Conservation (phyloP, 2,888 invertebrate genomes). For the Tipula lateralis region DNA sequence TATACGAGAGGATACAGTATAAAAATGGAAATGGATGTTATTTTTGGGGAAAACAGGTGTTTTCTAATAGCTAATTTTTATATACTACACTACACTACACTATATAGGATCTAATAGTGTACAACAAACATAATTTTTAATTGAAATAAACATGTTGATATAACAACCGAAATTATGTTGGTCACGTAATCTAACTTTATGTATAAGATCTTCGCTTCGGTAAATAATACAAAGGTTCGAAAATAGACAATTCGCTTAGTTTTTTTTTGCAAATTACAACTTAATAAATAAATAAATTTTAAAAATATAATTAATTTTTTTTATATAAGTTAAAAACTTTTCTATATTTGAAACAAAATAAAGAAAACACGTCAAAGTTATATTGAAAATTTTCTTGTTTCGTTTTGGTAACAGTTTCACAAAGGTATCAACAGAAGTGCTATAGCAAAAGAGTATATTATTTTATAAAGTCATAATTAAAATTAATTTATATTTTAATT, state of each 20-base stretch:
- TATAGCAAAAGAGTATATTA: neutral
- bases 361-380: neutral
- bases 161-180: neutral
- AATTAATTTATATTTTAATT: neutral
- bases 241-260: neutral
- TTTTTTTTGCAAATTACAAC: neutral
- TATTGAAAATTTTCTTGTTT: neutral
- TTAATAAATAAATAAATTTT: neutral
- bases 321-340: neutral
- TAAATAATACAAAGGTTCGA: neutral
- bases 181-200: neutral
- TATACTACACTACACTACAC: too few species aligned
- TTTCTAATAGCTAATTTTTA: neutral
- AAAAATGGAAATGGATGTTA: neutral
- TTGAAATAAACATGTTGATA: neutral
- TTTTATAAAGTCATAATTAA: neutral
- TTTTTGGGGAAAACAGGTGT: neutral
- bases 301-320: neutral
- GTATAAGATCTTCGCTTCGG: neutral
- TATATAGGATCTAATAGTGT: neutral
- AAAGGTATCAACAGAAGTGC: neutral
- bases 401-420: neutral
- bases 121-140: neutral
- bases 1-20: too few species aligned
- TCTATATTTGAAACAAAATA: neutral